These are phyloP conservation scores for Microcaecilia unicolor DNA, from an alignment of 2,797 vertebrate species.

Conservation along the genomic window DNA sequence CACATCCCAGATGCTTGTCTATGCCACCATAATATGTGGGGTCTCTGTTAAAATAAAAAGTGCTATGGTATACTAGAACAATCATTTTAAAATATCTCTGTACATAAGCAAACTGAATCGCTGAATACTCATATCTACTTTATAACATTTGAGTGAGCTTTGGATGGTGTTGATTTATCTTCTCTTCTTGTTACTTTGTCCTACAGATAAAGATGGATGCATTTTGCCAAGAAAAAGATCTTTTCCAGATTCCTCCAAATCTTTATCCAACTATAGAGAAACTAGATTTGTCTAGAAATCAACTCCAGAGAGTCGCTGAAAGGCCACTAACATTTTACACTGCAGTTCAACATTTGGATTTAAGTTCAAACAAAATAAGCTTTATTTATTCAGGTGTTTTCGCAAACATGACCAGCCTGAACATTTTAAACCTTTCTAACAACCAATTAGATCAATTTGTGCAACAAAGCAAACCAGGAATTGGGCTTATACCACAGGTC, in stretches of 20 bases:
- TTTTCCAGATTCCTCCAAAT: constrained; percentile 55
- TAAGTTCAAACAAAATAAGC: constrained; percentile 74
- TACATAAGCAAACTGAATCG: too few relatives aligned
- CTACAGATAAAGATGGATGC: constrained; percentile 65
- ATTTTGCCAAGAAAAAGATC: constrained; percentile 62
- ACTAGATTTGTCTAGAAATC: constrained; percentile 80
- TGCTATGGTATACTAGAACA: too few relatives aligned
- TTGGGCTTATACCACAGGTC: constrained; percentile 63
- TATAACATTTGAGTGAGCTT: too few relatives aligned
- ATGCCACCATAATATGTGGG: too few relatives aligned
- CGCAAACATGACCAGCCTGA: constrained; percentile 54
- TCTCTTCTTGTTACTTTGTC: constrained; percentile 3
- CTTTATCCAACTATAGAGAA: constrained; percentile 54
- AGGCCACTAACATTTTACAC: constrained; percentile 53
- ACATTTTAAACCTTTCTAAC: constrained; percentile 72
- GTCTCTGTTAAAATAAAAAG: too few relatives aligned
- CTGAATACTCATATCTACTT: too few relatives aligned
- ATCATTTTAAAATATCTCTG: too few relatives aligned
- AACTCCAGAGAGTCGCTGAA: constrained; percentile 65
- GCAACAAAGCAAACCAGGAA: constrained; percentile 33
- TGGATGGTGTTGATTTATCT: too few relatives aligned
- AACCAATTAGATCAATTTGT: constrained; percentile 69
- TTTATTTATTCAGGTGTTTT: constrained; percentile 76
- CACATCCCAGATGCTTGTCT: too few relatives aligned
- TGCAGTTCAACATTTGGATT: constrained; percentile 61